Percentiles rank a stretch among this genome's conserved stretches.
Evolutionary conservation across 1,140 invertebrate genomes (phyloP).

Genomic region (Radopholus similis): DNA sequence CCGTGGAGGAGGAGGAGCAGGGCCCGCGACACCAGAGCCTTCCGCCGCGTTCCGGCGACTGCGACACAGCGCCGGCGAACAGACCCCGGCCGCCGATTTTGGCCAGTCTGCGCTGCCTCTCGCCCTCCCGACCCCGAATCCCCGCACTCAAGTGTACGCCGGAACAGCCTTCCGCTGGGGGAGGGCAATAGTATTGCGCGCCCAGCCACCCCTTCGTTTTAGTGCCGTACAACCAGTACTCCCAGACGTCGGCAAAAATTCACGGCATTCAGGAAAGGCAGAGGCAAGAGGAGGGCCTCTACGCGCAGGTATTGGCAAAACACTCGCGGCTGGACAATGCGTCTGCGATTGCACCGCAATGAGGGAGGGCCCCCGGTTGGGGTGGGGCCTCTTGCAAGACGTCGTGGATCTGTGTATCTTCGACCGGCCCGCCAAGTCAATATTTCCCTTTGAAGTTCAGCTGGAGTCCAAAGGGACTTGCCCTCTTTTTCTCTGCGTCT

Average conservation of each 20-base stretch:
- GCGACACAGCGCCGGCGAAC: neutral
- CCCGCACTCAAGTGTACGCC: neutral
- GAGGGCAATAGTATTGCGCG: neutral
- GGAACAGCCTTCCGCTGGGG: neutral
- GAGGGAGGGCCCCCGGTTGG: too few species aligned
- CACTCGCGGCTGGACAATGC: too few species aligned
- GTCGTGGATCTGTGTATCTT: too few species aligned
- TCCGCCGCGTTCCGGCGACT: too few species aligned
- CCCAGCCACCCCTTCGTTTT: neutral
- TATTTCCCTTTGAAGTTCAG: too few species aligned
- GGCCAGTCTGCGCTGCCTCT: too few species aligned
- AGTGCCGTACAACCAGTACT: neutral
- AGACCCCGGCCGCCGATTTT: neutral
- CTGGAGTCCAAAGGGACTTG: too few species aligned
- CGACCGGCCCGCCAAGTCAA: too few species aligned
- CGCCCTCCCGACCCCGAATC: neutral
- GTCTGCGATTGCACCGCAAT: too few species aligned
- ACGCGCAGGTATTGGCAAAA: neutral
- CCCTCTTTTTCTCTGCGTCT: too few species aligned
- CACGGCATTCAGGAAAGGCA: neutral
- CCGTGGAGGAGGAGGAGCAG: neutral
- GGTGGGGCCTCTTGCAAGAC: too few species aligned
- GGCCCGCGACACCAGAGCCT: neutral
- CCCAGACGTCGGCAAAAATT: neutral
- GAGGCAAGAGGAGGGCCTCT: neutral